phyloP scores from a whole-genome alignment of 2,888 invertebrate genomes.

The Cephus nigrinus region DNA sequence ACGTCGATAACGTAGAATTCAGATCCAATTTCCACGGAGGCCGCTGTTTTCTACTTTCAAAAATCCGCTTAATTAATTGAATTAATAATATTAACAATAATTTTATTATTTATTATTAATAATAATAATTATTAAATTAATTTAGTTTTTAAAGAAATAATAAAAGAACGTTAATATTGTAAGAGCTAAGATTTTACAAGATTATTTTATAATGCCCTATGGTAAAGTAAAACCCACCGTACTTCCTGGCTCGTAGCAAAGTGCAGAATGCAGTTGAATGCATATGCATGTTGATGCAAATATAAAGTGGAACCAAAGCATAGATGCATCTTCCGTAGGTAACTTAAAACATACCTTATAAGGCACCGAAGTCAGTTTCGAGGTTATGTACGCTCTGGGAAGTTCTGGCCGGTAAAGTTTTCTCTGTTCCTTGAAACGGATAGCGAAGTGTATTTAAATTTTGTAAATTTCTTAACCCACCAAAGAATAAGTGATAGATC shows the following conservation, averaged over 20 bases:
- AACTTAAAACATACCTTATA: conserved; percentile 1
- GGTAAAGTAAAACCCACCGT: conserved; percentile 9
- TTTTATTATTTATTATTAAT: too few relatives aligned
- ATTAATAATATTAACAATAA: too few relatives aligned
- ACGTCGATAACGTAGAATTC: neutral
- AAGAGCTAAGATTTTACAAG: neutral
- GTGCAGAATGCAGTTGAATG: conserved; percentile 23
- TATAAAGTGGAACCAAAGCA: conserved; percentile 12
- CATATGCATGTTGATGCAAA: conserved; percentile 26
- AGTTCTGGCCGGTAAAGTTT: neutral
- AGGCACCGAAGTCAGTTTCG: neutral
- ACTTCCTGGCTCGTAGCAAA: conserved; percentile 18
- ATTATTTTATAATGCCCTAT: neutral
- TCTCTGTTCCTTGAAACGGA: neutral
- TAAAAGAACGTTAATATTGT: too few relatives aligned
- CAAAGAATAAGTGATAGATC: neutral
- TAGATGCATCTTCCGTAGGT: conserved; percentile 4
- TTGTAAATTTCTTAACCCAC: neutral
- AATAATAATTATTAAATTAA: too few relatives aligned
- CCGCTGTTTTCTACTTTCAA: neutral
- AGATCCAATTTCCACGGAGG: neutral
- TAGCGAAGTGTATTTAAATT: neutral
- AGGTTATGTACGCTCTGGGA: neutral
- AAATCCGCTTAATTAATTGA: neutral
- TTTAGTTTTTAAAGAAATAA: too few relatives aligned